Percentiles rank a stretch among this genome's conserved stretches.
Evolutionary conservation across 2,888 invertebrate genomes (phyloP).

Genomic region (Euplexia lucipara): DNA sequence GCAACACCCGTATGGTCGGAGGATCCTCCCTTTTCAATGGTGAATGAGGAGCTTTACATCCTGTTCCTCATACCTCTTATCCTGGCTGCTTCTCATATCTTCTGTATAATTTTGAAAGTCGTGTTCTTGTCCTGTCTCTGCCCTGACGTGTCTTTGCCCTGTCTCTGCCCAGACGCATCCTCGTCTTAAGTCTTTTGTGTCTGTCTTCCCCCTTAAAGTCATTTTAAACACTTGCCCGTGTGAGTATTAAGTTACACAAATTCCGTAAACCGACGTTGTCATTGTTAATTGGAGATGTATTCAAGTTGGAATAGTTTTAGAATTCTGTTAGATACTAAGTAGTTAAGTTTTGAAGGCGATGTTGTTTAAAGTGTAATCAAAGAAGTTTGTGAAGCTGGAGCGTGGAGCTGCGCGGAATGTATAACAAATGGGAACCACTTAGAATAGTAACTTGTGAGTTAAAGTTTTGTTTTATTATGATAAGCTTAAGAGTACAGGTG

Average conservation of each 20-base stretch:
- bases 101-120: too few relatives aligned
- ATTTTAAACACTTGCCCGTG: constrained; percentile 13
- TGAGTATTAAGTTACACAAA: constrained; percentile 40
- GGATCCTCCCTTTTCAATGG: too few relatives aligned
- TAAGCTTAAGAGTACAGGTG: not conserved
- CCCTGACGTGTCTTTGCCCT: too few relatives aligned
- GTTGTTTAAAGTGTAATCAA: constrained; percentile 58
- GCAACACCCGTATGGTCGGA: too few relatives aligned
- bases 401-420: constrained; percentile 33
- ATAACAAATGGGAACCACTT: constrained; percentile 50
- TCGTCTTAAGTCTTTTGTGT: too few relatives aligned
- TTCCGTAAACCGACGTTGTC: constrained; percentile 48
- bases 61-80: too few relatives aligned
- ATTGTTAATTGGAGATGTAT: constrained; percentile 57
- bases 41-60: too few relatives aligned
- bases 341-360: constrained; percentile 47
- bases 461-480: constrained; percentile 30
- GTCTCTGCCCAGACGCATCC: too few relatives aligned
- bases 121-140: too few relatives aligned
- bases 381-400: constrained; percentile 39
- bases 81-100: too few relatives aligned
- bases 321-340: constrained; percentile 52
- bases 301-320: constrained; percentile 55
- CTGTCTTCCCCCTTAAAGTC: too few relatives aligned
- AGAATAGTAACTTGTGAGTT: constrained; percentile 28